A percentile compares a stretch with the other conserved stretches of the same genome.
These are phyloP conservation scores for Theristicus caerulescens DNA, from an alignment of 2,113 vertebrate genomes.

Conservation along the genomic window DNA sequence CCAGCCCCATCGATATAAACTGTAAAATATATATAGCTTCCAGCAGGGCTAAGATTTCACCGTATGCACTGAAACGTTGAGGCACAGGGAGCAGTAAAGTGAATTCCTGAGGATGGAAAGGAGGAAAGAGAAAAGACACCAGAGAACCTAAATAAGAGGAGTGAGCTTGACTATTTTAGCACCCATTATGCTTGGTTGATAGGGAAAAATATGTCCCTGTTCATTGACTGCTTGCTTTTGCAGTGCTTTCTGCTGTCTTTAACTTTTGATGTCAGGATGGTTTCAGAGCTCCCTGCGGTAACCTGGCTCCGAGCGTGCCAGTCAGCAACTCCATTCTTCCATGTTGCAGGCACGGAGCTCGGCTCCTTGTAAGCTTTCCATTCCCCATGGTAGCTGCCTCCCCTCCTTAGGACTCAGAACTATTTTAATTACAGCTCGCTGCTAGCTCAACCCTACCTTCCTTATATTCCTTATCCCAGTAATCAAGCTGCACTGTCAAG, in stretches of 20 bases:
- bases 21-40: background rate
- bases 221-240: background rate
- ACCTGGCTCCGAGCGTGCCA: accelerated
- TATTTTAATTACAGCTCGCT: background rate
- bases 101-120: background rate
- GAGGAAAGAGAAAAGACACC: background rate
- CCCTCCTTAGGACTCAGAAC: background rate
- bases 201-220: background rate
- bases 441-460: background rate
- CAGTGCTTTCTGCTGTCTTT: background rate
- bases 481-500: accelerated
- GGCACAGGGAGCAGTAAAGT: background rate
- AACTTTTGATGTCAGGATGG: background rate
- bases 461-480: background rate
- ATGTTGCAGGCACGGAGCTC: background rate
- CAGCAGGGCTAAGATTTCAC: background rate
- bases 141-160: background rate
- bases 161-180: background rate
- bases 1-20: background rate
- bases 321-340: background rate
- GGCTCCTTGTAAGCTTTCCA: background rate
- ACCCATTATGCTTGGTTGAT: background rate
- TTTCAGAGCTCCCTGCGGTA: background rate
- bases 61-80: background rate
- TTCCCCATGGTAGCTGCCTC: background rate